A percentile compares a stretch with the other conserved stretches of the same genome.
phyloP scores from a whole-genome alignment of 2,888 invertebrate genomes.

The Cerastoderma edule region DNA sequence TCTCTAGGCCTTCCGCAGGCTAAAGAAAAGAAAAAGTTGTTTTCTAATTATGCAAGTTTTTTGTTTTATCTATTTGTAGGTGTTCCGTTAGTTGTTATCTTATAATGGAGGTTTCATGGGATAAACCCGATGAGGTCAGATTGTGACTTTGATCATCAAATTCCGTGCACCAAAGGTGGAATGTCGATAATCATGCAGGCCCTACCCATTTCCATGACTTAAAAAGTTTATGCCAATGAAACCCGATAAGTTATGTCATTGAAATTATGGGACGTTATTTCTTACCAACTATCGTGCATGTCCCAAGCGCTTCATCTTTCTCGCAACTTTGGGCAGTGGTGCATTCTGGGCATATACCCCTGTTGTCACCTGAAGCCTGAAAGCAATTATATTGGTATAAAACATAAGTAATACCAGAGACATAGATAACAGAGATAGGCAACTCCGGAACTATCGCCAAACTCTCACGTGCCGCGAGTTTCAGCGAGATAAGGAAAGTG shows the following conservation, averaged over 20 bases:
- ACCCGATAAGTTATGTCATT: background rate
- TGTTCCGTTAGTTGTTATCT: too few species aligned
- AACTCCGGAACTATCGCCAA: too few species aligned
- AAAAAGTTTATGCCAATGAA: background rate
- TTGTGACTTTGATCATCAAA: background rate
- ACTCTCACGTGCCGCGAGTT: too few species aligned
- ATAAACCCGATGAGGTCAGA: background rate
- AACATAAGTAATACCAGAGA: too few species aligned
- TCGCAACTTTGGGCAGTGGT: background rate
- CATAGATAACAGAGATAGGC: too few species aligned
- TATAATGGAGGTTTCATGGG: background rate
- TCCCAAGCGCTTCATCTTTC: background rate
- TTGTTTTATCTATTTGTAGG: too few species aligned
- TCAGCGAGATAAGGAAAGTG: too few species aligned
- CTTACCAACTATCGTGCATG: background rate
- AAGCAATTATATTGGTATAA: background rate
- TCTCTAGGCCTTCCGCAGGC: background rate
- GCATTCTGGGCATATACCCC: background rate
- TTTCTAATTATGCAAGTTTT: background rate
- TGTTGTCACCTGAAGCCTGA: background rate
- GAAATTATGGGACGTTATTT: too few species aligned
- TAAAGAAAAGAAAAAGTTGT: background rate
- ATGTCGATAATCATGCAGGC: background rate
- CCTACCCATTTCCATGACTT: background rate
- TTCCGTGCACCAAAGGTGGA: too few species aligned